Evolutionary conservation across 2,888 invertebrate genomes (phyloP).

Genomic region (Gymnoscelis rufifasciata): DNA sequence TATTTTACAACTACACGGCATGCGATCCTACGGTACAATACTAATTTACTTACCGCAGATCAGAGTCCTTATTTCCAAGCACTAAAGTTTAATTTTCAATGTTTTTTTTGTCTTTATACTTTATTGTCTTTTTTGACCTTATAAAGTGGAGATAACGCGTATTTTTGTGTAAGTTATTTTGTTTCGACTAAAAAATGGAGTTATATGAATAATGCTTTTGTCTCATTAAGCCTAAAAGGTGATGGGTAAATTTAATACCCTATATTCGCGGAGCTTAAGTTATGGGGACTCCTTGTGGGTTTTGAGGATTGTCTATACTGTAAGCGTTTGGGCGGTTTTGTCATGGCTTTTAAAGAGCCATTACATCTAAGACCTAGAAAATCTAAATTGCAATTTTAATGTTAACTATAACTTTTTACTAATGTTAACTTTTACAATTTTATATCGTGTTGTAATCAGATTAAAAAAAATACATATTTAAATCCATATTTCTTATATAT

Average conservation of each 20-base stretch:
- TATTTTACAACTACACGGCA: constrained; percentile 34
- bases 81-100: constrained; percentile 18
- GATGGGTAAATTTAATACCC: constrained; percentile 53
- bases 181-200: constrained; percentile 50
- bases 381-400: too few relatives aligned
- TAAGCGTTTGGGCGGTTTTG: too few relatives aligned
- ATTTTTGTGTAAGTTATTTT: constrained; percentile 65
- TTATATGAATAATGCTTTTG: constrained; percentile 64
- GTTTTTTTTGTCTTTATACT: constrained; percentile 37
- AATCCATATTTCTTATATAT: too few relatives aligned
- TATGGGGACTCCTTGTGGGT: neutral
- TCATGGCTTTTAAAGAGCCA: too few relatives aligned
- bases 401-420: too few relatives aligned
- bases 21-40: constrained; percentile 30
- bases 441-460: too few relatives aligned
- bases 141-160: constrained; percentile 61
- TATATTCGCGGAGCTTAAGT: constrained; percentile 27
- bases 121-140: constrained; percentile 64
- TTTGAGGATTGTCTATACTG: too few relatives aligned
- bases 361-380: too few relatives aligned
- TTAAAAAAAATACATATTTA: too few relatives aligned
- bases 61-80: constrained; percentile 7
- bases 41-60: constrained; percentile 7
- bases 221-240: constrained; percentile 70
- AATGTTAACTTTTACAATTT: too few relatives aligned